These are phyloP conservation scores for Biston stratarius DNA, from an alignment of 2,888 invertebrate genomes.

Conservation along the genomic window DNA sequence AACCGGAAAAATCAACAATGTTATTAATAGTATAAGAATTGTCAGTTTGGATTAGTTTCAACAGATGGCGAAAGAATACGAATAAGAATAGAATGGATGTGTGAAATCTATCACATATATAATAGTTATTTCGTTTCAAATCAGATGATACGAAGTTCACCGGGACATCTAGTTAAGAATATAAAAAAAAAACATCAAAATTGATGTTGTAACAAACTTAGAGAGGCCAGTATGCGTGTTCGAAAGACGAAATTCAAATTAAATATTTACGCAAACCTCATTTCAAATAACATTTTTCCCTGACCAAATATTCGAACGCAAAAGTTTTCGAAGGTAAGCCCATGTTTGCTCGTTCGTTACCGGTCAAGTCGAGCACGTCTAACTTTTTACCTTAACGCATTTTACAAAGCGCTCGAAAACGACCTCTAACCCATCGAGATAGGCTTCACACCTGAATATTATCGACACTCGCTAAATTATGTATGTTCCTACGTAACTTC, in stretches of 20 bases:
- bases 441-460: constrained; percentile 21
- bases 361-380: constrained; percentile 30
- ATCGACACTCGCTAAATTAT: constrained; percentile 19
- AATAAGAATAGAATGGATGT: too few species aligned
- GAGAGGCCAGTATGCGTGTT: background rate
- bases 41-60: too few species aligned
- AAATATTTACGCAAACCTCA: constrained; percentile 26
- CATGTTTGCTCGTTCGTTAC: constrained; percentile 41
- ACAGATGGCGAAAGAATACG: too few species aligned
- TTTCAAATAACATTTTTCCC: constrained; percentile 36
- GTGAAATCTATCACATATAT: too few species aligned
- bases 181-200: too few species aligned
- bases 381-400: constrained; percentile 31
- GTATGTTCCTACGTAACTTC: constrained; percentile 32
- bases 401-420: constrained; percentile 19
- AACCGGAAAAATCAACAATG: too few species aligned
- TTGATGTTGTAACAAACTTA: too few species aligned
- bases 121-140: too few species aligned
- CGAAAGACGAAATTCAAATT: constrained; percentile 22
- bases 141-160: too few species aligned
- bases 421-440: constrained; percentile 8
- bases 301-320: constrained; percentile 37
- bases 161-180: too few species aligned
- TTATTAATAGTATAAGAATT: too few species aligned
- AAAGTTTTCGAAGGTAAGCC: constrained; percentile 42